Evolutionary conservation across 2,797 vertebrate genomes (phyloP).

Genomic region (Taeniopygia guttata): DNA sequence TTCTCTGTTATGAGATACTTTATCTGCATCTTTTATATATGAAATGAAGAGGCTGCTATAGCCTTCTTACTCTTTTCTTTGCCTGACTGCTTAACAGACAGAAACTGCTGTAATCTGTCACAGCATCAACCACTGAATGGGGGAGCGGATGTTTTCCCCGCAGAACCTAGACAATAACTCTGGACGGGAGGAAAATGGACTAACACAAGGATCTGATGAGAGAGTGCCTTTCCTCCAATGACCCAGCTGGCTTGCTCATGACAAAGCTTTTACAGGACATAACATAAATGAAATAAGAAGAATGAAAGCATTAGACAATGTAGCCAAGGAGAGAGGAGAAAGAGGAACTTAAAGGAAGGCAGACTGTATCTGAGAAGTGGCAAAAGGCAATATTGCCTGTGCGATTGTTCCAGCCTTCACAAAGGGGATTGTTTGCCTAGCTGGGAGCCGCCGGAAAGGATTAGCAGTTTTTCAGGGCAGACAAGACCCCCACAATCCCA

Average conservation of each 20-base stretch:
- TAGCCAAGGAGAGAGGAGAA: not conserved
- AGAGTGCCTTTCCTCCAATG: constrained; percentile 8
- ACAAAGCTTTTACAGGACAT: constrained; percentile 41
- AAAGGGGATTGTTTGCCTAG: constrained; percentile 42
- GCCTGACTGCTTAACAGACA: constrained; percentile 22
- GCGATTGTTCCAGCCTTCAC: constrained; percentile 38
- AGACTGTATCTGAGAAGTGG: not conserved
- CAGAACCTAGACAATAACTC: constrained; percentile 40
- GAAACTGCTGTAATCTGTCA: constrained; percentile 19
- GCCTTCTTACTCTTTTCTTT: not conserved
- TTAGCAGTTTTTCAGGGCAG: constrained; percentile 40
- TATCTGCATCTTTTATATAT: constrained; percentile 14
- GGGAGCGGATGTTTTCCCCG: constrained; percentile 21
- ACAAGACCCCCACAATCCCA: not conserved
- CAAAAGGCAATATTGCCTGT: not conserved
- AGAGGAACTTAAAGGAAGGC: constrained; percentile 1
- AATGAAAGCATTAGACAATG: constrained; percentile 29
- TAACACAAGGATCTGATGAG: constrained; percentile 28
- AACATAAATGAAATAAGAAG: constrained; percentile 40
- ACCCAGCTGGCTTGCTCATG: not conserved
- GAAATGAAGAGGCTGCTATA: not conserved
- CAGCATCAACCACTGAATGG: not conserved
- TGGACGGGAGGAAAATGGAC: constrained; percentile 32
- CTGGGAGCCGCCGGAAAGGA: constrained; percentile 1
- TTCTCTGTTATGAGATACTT: not conserved